These are phyloP conservation scores for Lasaia peninsularis DNA, from an alignment of 1,140 invertebrate genomes.

Conservation along the genomic window DNA sequence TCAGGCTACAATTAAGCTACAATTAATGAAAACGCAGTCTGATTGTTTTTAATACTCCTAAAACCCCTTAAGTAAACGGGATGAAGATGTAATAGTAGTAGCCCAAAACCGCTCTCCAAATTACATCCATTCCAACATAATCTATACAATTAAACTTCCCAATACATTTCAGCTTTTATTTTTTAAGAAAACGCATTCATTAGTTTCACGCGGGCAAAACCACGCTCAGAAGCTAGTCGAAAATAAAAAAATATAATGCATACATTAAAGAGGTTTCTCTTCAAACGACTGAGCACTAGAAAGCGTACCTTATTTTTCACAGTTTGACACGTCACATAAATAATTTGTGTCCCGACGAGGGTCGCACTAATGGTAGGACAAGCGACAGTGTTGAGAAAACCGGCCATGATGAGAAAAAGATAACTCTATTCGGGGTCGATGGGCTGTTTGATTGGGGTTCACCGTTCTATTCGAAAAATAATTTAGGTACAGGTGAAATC, in stretches of 20 bases:
- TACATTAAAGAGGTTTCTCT: background rate
- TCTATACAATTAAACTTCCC: too few species aligned
- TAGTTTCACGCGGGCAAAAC: too few species aligned
- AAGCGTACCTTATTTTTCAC: constrained; percentile 2
- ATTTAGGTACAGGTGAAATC: constrained; percentile 8
- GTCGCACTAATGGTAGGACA: background rate
- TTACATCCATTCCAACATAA: too few species aligned
- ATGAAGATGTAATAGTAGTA: too few species aligned
- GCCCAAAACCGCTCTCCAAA: too few species aligned
- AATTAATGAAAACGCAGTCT: too few species aligned
- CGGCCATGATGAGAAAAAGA: background rate
- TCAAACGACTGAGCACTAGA: background rate
- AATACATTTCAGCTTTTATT: too few species aligned
- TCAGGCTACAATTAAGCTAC: too few species aligned
- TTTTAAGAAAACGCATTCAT: too few species aligned
- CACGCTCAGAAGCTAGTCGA: too few species aligned
- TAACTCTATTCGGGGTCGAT: background rate
- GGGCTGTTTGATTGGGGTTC: constrained; percentile 1
- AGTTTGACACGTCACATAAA: constrained; percentile 4
- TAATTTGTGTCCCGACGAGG: constrained; percentile 1
- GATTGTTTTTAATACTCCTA: too few species aligned
- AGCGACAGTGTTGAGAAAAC: background rate
- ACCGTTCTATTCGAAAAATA: background rate
- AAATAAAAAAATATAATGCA: background rate
- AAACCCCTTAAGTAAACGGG: too few species aligned